Conservation (phyloP, 37 sponge, comb jelly and placozoan species). For the Agelas oroides region DNA sequence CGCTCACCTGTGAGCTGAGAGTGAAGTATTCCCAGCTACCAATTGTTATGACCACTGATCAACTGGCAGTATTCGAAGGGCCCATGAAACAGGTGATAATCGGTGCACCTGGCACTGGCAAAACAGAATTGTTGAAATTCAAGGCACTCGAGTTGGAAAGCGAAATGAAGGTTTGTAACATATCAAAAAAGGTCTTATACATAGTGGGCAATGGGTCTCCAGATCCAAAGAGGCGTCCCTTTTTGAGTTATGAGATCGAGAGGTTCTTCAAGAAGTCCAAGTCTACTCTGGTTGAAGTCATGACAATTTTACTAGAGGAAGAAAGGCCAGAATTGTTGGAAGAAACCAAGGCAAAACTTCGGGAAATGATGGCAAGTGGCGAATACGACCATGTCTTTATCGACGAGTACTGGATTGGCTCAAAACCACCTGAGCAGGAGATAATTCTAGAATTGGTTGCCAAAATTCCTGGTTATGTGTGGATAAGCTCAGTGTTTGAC, state of each 20-base stretch:
- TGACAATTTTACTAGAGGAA: background rate
- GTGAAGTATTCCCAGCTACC: background rate
- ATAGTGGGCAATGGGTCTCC: background rate
- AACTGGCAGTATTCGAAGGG: background rate
- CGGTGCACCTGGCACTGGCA: background rate
- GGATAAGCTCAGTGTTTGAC: background rate
- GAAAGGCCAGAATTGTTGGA: background rate
- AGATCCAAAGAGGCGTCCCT: background rate
- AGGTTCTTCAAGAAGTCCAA: background rate
- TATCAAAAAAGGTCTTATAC: background rate
- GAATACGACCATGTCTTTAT: background rate
- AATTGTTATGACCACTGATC: background rate
- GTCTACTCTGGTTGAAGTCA: background rate
- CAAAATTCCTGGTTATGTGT: background rate
- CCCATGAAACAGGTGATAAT: background rate
- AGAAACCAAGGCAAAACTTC: background rate
- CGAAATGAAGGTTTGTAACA: background rate
- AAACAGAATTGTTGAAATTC: constrained; percentile 1
- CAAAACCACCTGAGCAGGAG: background rate
- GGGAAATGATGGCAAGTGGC: background rate
- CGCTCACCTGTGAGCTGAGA: background rate
- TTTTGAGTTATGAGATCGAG: background rate
- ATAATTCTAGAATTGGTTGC: background rate
- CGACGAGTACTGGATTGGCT: background rate
- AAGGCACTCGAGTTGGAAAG: background rate